Conservation (phyloP, 2,113 vertebrate genomes). For the Alexandromys fortis region DNA sequence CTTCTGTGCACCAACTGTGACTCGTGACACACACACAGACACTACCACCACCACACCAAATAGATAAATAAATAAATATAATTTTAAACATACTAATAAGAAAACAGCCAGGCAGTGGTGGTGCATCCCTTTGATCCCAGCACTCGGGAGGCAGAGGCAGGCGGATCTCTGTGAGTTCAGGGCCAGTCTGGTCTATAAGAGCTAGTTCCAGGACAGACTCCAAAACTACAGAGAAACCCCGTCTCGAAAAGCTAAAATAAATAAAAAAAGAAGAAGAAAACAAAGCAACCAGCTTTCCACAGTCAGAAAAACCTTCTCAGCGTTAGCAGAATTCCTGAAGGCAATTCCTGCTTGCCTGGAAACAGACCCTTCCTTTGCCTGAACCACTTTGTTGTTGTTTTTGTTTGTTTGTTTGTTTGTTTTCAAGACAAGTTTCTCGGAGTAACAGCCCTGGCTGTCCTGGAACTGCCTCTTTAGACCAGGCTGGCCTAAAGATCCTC, state of each 20-base stretch:
- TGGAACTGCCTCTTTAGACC: not conserved
- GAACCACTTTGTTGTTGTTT: too few relatives aligned
- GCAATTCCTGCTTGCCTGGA: not conserved
- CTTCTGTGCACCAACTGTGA: not conserved
- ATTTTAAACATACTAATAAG: not conserved
- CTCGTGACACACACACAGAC: not conserved
- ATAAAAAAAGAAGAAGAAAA: not conserved
- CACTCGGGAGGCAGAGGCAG: too few relatives aligned
- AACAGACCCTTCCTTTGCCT: not conserved
- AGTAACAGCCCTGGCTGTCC: not conserved
- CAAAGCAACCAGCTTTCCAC: not conserved
- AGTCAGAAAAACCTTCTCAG: not conserved
- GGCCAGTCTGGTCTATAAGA: too few relatives aligned
- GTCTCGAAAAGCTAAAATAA: too few relatives aligned
- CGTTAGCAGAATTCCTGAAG: not conserved
- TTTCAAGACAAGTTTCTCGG: not conserved
- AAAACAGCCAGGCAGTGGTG: too few relatives aligned
- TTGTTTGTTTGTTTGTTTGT: not conserved
- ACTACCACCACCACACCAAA: not conserved
- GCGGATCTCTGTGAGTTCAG: too few relatives aligned
- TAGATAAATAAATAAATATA: not conserved
- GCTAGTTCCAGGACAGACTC: too few relatives aligned
- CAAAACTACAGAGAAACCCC: too few relatives aligned
- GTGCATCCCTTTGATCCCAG: too few relatives aligned
- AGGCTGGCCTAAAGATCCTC: not conserved